Base-by-base conservation (phyloP, 2,888 invertebrate species). In the Athalia rosae region DNA sequence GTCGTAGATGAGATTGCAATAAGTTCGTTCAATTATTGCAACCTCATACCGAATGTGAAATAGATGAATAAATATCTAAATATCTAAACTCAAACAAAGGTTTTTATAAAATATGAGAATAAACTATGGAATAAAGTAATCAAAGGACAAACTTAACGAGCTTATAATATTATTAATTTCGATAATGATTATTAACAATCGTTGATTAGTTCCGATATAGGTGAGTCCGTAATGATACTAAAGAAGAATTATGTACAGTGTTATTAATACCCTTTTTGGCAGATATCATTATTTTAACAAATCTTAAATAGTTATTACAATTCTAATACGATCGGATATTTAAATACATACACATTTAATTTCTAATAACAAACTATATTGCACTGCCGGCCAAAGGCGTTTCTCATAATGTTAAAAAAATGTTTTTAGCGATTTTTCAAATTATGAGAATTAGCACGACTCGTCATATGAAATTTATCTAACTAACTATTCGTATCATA, bases 221-320 rank as follows among this genome's bases (percentile, higher is more conserved):
- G 28, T 28, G 58, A 48, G 13, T 76, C 56, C 11, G 15, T 76
- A 63, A 28, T 28, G 28, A 76, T 58, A 76, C 66, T 50, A 59
- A 63, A 43, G 47, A 11, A 67, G 43, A 77, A 41, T 45, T 73
- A 53, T 45, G 61, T 63, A 50, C 62, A 77, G 8, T 61, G 13
- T 64, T 56, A 64, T 59, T 81, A 84, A 83, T 84, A 85, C 82
- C 82, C 78, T 77, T 79, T 79, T 80, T 80, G 84, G 83, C 74
- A 85, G 84, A 84, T 81, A 84, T 82, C 82, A 67, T 82, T 50
- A 71, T 77, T 15, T 13, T 13, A 13, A 71, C 58, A 56, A 58
- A 56, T 69, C 58, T 58, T 74, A 47, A 62, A 47, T 9, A 41
- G 48, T 13, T 74, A 61, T 48, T 74, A 61, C 11, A 13, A 47